phyloP scores from a whole-genome alignment of 2,113 vertebrate species.

The Vidua macroura region DNA sequence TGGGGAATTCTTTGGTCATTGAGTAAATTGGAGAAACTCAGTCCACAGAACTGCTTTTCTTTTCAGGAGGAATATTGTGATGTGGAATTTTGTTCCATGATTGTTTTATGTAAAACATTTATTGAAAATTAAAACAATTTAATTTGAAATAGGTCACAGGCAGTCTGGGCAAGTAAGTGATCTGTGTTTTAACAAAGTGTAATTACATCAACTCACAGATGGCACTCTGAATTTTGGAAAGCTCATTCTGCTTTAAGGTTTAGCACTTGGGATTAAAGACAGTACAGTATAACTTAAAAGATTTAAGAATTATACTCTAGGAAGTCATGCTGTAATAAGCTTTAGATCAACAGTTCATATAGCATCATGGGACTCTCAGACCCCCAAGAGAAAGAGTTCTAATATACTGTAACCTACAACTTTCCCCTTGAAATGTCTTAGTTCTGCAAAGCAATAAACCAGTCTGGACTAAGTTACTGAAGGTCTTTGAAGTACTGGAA shows the following conservation, averaged over 20 bases:
- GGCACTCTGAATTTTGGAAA: neutral
- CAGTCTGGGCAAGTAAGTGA: neutral
- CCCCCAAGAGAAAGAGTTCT: constrained; percentile 44
- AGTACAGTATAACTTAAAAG: constrained; percentile 40
- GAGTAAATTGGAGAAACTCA: neutral
- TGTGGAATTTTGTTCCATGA: neutral
- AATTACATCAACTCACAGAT: neutral
- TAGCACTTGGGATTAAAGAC: constrained; percentile 48
- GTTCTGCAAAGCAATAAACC: constrained; percentile 89
- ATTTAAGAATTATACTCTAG: constrained; percentile 70
- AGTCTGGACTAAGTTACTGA: constrained; percentile 89
- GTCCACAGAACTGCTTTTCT: neutral
- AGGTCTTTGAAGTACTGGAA: constrained; percentile 90
- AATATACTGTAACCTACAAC: constrained; percentile 71
- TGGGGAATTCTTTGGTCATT: neutral
- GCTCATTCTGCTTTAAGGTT: constrained; percentile 20
- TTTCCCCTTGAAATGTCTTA: constrained; percentile 79
- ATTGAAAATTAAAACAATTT: neutral
- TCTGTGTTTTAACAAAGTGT: neutral
- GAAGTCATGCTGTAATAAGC: constrained; percentile 62
- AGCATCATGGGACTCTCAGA: constrained; percentile 59
- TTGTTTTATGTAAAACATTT: neutral
- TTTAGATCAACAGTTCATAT: constrained; percentile 70
- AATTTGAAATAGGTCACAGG: neutral
- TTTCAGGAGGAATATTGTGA: neutral